Percentiles rank a stretch among this genome's conserved stretches.
phyloP scores from a whole-genome alignment of 2,113 vertebrate genomes.

The Catagonus wagneri region DNA sequence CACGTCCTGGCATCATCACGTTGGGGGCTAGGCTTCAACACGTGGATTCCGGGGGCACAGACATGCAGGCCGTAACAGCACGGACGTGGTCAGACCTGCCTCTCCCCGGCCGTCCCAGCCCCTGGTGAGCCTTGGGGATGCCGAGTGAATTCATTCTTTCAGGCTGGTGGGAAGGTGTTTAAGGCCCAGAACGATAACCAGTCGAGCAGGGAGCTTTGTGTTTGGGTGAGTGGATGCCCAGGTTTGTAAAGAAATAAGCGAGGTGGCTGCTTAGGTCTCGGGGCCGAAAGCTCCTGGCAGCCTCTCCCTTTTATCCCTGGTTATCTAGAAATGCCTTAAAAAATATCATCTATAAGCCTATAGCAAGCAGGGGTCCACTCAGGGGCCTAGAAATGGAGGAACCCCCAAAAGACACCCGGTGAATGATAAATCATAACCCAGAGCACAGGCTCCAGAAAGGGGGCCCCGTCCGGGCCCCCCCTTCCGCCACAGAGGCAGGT shows the following conservation, averaged over 20 bases:
- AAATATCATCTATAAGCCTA: neutral
- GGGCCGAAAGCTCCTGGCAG: neutral
- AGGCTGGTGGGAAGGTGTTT: neutral
- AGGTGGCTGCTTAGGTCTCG: neutral
- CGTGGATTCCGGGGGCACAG: neutral
- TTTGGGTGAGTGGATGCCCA: neutral
- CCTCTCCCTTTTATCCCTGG: neutral
- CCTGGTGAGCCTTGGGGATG: neutral
- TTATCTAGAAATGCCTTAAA: neutral
- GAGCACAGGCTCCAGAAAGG: neutral
- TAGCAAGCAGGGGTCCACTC: neutral
- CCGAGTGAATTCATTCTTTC: neutral
- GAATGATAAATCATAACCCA: neutral
- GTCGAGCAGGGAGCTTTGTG: neutral
- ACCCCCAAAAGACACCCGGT: neutral
- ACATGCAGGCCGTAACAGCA: neutral
- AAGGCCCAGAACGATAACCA: neutral
- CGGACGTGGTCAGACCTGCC: too few relatives aligned
- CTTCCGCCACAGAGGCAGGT: too few relatives aligned
- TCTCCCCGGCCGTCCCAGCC: rapidly evolving
- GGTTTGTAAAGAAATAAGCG: neutral
- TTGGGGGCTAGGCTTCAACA: neutral
- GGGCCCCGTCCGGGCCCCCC: rapidly evolving
- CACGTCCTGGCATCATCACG: neutral
- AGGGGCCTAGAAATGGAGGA: neutral